Evolutionary conservation across 92 coral and sea anemone genomes (phyloP), one percentile per base, ranked within the genome.

Genomic region (Plumapathes pennacea): DNA sequence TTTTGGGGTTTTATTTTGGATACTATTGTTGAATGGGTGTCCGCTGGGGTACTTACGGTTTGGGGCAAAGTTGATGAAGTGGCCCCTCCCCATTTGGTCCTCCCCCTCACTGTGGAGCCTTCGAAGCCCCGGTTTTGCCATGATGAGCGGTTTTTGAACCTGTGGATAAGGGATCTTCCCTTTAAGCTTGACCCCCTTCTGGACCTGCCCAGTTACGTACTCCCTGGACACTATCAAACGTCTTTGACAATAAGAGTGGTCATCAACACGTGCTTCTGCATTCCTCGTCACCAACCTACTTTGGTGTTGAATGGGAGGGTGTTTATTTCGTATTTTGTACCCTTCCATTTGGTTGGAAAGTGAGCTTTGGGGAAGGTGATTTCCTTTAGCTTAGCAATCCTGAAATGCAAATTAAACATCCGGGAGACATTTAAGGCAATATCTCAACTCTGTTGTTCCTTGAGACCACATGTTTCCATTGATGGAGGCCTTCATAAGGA

Each of bases 361-460:
- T 46, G 4, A 49, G 34, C 18, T 31, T 24, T 17, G 1, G 43
- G 55, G 10, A 5, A 39, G 38, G 18, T 55, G 3, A 55, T 44
- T 9, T 68, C 69, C 5, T 56, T 68, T 25, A 68, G 68, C 47
- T 29, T 68, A 33, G 67, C 76, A 1, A 11, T 68, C 29, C 76
- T 56, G 9, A 39, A 38, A n/a, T 68, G 68, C 27, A 68, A 45
- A 28, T 22, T 55, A 4, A 39, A 42, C 43, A 39, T 46, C 10
- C 67, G 76, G 25, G 69, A 68, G 44, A 43, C 53, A 25, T 31
- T 56, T 6, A 33, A 46, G 11, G 50, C 76, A 3, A 40, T 61
- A 3, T 14, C 52, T 24, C 27, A 15, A 23, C 64, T 28, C 9
- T 6, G 2, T 3, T 23, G 56, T 11, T 28, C 23, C 55, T 31